Evolutionary conservation across 2,797 vertebrate species (phyloP).

Genomic region (Catostomus latipinnis): DNA sequence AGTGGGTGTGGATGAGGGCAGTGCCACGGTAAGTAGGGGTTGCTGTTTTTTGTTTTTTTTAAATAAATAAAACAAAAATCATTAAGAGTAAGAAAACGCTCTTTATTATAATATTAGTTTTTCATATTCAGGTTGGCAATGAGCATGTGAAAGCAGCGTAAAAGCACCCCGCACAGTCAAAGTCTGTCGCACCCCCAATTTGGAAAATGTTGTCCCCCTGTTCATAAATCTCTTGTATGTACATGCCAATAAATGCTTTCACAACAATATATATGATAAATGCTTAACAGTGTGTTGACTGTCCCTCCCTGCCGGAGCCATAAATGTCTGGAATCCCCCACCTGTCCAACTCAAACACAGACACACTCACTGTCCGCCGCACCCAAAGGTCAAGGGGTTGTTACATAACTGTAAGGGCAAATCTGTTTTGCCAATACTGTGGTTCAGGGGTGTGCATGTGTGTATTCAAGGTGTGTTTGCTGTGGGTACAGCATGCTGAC

Average conservation of each 20-base stretch:
- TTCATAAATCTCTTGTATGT: neutral
- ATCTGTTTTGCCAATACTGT: conserved; percentile 46
- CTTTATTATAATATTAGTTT: too few relatives aligned
- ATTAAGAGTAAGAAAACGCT: too few relatives aligned
- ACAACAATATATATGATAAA: neutral
- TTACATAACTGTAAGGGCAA: conserved; percentile 46
- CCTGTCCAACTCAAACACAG: conserved; percentile 15
- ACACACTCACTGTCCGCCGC: conserved; percentile 9
- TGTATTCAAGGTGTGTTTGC: conserved; percentile 30
- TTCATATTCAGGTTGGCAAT: too few relatives aligned
- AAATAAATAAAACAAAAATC: too few relatives aligned
- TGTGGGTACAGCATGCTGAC: conserved; percentile 21
- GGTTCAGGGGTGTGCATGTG: conserved; percentile 23
- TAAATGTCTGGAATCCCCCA: conserved; percentile 39
- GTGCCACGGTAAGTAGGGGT: too few relatives aligned
- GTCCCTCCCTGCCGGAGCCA: neutral
- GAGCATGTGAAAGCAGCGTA: too few relatives aligned
- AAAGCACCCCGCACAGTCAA: too few relatives aligned
- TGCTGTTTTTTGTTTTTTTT: too few relatives aligned
- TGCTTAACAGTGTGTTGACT: neutral
- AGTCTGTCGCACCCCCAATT: too few relatives aligned
- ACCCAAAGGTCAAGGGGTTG: conserved; percentile 45
- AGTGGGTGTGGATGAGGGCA: too few relatives aligned
- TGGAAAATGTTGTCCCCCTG: neutral
- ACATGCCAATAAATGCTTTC: neutral